Evolutionary conservation across 2,888 invertebrate genomes (phyloP), one percentile per base, ranked within the genome.

Genomic region (Stenodema calcarata): DNA sequence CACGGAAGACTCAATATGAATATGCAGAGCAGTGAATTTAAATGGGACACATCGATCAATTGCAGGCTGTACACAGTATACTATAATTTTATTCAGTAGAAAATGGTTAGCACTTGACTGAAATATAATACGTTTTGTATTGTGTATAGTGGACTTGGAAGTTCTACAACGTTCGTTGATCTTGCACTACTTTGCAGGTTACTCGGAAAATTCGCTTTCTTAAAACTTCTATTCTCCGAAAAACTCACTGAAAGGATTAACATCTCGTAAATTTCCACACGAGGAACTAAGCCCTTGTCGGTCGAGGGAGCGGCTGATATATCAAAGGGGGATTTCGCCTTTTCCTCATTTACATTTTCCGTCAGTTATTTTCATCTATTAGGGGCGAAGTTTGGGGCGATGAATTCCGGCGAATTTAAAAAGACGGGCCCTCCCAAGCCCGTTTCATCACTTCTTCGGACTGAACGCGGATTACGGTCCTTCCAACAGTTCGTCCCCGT

Each of bases 361-460:
- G 35, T 16, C 75, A 30, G 30, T 75, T 75, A 75, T 75, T 75
- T 75, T 75, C 75, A 1, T 30, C 75, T 75, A 75, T 75, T 75
- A 75, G 35, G 35, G n/a, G 35, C 23, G 4, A 69, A 69, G 9
- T 69, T 11, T 4, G 27, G 35, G 75, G 30, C 9, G 75, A 30
- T 28, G 30, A 75, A 30, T 75, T 75, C 23, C 35, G 6, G 1
- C 30, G 30, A 75, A 75, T 75, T 75, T 23, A 75, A 75, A 75
- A 75, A 3, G 30, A 30, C 3, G 62, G 18, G 18, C 54, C 18
- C 54, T 54, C 54, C 11, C 54, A n/a, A 69, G 23, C 23, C 28
- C 69, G 7, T 16, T 69, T 69, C 69, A 69, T 69, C 69, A 69
- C 47, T 47, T 12, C 47, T 69, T 69, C 23, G 18, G 28, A 69